Conservation (phyloP, 35 echinoderm and acorn worm genomes). For the Apostichopus californicus region DNA sequence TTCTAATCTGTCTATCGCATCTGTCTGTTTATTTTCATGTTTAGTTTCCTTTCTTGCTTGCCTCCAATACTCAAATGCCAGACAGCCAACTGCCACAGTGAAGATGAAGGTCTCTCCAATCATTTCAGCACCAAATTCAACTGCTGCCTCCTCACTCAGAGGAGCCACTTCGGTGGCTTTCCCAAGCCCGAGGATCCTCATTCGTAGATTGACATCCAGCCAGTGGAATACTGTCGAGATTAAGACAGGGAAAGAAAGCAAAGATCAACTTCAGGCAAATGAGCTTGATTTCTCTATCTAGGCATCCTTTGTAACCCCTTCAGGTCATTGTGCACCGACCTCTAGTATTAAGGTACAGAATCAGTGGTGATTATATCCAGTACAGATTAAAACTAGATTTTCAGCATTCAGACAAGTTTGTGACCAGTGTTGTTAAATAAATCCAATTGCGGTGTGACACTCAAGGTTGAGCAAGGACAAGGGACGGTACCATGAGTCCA, state of each 20-base stretch:
- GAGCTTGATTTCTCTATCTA: too few relatives aligned
- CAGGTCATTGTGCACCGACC: too few relatives aligned
- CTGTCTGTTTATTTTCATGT: conserved; percentile 73
- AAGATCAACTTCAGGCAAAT: not conserved
- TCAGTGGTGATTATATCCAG: too few relatives aligned
- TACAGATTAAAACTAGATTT: too few relatives aligned
- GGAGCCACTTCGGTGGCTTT: conserved; percentile 82
- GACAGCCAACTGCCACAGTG: conserved; percentile 75
- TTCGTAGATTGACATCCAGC: conserved; percentile 85
- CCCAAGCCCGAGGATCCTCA: conserved; percentile 92
- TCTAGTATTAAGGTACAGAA: too few relatives aligned
- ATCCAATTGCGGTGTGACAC: too few relatives aligned
- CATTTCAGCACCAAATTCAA: conserved; percentile 93
- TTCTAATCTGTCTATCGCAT: conserved; percentile 60
- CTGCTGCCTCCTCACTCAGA: conserved; percentile 77
- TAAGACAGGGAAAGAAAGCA: not conserved
- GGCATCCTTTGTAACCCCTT: too few relatives aligned
- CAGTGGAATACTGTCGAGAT: conserved; percentile 83
- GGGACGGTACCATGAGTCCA: too few relatives aligned
- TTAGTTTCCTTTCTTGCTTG: conserved; percentile 77
- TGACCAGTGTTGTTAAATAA: too few relatives aligned
- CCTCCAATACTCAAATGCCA: conserved; percentile 88
- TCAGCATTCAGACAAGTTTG: too few relatives aligned
- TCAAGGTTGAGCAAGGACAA: too few relatives aligned
- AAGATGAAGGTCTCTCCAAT: conserved; percentile 89